These are phyloP conservation scores for Aphidoletes aphidimyza DNA, from an alignment of 2,888 invertebrate species.

Conservation along the genomic window DNA sequence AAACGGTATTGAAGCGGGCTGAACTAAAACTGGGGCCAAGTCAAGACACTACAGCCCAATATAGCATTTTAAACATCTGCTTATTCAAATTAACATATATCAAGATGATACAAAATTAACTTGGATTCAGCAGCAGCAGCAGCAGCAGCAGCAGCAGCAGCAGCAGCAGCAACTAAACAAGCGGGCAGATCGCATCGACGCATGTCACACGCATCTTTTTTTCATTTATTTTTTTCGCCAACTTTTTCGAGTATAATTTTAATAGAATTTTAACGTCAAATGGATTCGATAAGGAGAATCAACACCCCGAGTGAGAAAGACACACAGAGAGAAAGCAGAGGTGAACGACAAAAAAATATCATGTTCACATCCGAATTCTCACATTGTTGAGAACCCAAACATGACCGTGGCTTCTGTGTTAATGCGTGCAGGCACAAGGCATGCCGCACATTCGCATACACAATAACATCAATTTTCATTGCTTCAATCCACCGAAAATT, in stretches of 20 bases:
- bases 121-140: no score
- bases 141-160: no score
- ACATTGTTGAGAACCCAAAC: no score
- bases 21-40: no score
- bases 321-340: background rate
- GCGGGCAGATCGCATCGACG: background rate
- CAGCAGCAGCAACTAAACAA: no score
- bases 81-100: background rate
- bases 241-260: background rate
- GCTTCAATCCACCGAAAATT: conserved; percentile 15
- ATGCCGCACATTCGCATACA: background rate
- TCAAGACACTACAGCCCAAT: background rate
- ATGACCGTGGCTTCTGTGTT: no score
- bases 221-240: no score
- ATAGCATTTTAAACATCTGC: background rate
- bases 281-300: background rate
- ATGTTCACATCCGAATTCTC: no score
- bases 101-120: no score
- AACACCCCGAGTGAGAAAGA: background rate
- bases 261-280: conserved; percentile 4
- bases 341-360: background rate
- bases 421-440: no score
- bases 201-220: background rate
- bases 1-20: no score
- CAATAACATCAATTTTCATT: background rate